phyloP scores from a whole-genome alignment of 2,888 invertebrate genomes.

The Clanis bilineata region DNA sequence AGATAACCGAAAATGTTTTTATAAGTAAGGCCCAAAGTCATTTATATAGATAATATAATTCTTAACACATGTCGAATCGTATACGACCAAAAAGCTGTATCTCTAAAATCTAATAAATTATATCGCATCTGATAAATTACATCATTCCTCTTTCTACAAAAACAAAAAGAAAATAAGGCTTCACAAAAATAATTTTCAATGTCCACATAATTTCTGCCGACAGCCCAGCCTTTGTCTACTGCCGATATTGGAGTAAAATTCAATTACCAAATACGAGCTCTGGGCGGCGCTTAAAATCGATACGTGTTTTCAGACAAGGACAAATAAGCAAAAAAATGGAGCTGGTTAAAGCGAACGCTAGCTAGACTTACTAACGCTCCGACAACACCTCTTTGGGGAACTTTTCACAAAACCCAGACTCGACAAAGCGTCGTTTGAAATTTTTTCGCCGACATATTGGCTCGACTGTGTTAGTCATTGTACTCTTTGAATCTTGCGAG shows the following conservation, averaged over 20 bases:
- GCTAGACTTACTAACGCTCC: not conserved
- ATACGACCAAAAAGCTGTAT: no score
- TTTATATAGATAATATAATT: no score
- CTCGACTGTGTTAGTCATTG: constrained; percentile 1
- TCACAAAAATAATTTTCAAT: not conserved
- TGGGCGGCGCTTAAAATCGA: not conserved
- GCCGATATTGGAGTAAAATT: constrained; percentile 17
- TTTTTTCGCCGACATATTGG: constrained; percentile 15
- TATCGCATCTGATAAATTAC: not conserved
- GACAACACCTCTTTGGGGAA: constrained; percentile 18
- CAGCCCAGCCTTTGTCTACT: constrained; percentile 21
- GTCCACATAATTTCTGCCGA: not conserved
- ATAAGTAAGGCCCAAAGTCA: no score
- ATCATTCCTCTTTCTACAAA: not conserved
- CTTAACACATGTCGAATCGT: no score
- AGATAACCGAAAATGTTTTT: no score
- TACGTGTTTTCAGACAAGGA: constrained; percentile 4
- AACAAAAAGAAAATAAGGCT: not conserved
- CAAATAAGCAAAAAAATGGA: constrained; percentile 11
- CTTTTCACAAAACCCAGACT: constrained; percentile 17
- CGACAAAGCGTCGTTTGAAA: constrained; percentile 15
- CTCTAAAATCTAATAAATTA: not conserved
- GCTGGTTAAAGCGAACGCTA: not conserved
- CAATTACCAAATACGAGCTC: constrained; percentile 4
- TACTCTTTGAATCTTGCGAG: not conserved